Conservation (phyloP, 2,113 vertebrate species). For the Petromus typicus region DNA sequence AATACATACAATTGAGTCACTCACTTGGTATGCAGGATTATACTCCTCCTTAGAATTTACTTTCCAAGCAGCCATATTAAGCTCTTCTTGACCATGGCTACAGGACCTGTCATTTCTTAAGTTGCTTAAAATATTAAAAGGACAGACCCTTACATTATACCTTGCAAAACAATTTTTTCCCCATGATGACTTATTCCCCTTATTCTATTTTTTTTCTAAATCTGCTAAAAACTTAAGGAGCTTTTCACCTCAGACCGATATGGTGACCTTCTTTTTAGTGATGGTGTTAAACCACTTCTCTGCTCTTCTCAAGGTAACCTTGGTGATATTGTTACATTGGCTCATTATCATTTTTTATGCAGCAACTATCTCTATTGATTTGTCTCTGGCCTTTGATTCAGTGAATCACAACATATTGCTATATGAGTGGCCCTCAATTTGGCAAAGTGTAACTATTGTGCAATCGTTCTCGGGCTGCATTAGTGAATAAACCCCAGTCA, state of each 20-base stretch:
- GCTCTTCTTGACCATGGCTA: slow-evolving; percentile 59
- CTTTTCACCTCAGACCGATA: slow-evolving; percentile 73
- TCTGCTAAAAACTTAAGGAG: slow-evolving; percentile 78
- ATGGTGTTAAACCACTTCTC: slow-evolving; percentile 74
- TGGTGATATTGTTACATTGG: slow-evolving; percentile 85
- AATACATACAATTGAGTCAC: not conserved
- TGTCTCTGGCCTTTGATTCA: slow-evolving; percentile 85
- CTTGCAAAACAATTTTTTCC: slow-evolving; percentile 67
- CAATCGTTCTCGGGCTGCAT: slow-evolving; percentile 83
- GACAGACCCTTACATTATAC: slow-evolving; percentile 51
- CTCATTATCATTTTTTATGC: slow-evolving; percentile 84
- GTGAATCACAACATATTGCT: slow-evolving; percentile 87
- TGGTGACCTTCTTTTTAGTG: slow-evolving; percentile 81
- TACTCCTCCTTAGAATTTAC: not conserved
- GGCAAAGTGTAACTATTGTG: slow-evolving; percentile 85
- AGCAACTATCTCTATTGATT: slow-evolving; percentile 86
- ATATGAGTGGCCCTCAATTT: slow-evolving; percentile 84
- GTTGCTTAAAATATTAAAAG: slow-evolving; percentile 62
- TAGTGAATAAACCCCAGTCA: slow-evolving; percentile 86
- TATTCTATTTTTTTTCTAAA: slow-evolving; percentile 74
- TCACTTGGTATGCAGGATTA: not conserved
- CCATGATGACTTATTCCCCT: slow-evolving; percentile 76
- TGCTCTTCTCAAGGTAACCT: slow-evolving; percentile 88
- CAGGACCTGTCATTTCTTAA: slow-evolving; percentile 42
- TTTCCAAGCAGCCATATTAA: slow-evolving; percentile 21